Conservation (phyloP, 2,888 invertebrate species). For the Machimus rusticus region DNA sequence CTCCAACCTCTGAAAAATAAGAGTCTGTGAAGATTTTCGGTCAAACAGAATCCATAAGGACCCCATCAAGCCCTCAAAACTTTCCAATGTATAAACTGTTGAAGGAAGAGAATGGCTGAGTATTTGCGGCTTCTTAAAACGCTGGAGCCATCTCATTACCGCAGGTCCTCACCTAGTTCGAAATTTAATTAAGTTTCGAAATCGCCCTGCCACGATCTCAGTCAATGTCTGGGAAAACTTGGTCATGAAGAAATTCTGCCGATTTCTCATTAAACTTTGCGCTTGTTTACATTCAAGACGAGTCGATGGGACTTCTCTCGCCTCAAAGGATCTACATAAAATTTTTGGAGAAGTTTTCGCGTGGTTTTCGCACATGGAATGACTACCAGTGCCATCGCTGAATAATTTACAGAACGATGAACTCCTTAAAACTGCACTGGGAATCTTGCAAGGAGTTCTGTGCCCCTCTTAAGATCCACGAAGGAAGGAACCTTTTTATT, state of each 20-base stretch:
- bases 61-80: neutral
- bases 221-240: neutral
- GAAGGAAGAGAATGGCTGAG: neutral
- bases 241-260: neutral
- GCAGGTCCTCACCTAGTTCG: neutral
- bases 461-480: neutral
- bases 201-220: neutral
- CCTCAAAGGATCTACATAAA: neutral
- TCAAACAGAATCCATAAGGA: neutral
- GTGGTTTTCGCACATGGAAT: neutral
- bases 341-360: neutral
- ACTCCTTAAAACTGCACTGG: neutral
- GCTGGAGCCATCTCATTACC: neutral
- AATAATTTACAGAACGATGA: neutral
- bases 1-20: neutral
- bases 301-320: neutral
- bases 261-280: constrained; percentile 11
- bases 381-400: neutral
- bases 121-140: neutral
- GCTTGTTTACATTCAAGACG: constrained; percentile 22
- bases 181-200: neutral
- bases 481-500: no score
- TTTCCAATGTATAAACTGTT: neutral
- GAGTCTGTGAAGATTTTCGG: neutral
- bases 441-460: neutral